phyloP scores from a whole-genome alignment of 92 coral and sea anemone species.

The Hydrozoanthus gracilis region DNA sequence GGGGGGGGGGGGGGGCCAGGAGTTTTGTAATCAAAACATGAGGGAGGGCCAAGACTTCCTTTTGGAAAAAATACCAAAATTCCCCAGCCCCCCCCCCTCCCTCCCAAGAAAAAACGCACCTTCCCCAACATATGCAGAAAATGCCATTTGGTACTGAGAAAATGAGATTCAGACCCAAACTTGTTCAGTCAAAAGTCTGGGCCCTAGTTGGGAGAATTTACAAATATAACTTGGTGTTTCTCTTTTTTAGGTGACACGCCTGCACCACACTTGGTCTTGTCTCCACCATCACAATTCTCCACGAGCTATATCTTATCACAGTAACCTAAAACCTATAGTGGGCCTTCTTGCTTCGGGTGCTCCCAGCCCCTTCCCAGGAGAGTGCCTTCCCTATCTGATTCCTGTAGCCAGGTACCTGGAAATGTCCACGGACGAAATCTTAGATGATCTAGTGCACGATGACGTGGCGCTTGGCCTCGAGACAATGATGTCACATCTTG shows the following conservation, averaged over 20 bases:
- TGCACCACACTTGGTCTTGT: conserved; percentile 95
- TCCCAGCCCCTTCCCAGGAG: conserved; percentile 98
- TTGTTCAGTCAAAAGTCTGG: no score
- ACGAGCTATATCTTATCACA: conserved; percentile 90
- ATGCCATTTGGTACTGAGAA: no score
- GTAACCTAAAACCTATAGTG: conserved; percentile 92
- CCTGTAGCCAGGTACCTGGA: conserved; percentile 88
- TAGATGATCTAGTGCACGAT: conserved; percentile 70
- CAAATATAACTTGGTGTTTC: background rate
- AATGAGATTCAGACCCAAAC: no score
- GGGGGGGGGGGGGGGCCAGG: no score
- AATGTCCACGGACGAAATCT: conserved; percentile 76
- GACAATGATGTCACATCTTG: conserved; percentile 76
- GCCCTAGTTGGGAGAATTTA: no score
- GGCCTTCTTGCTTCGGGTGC: conserved; percentile 92
- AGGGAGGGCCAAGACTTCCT: no score
- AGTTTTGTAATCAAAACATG: no score
- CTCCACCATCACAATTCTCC: conserved; percentile 89
- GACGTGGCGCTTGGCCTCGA: conserved; percentile 79
- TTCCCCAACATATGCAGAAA: no score
- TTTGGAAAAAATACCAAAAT: no score
- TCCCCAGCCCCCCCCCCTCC: no score
- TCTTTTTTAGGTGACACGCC: conserved; percentile 79
- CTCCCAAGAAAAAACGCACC: no score
- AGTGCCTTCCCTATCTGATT: conserved; percentile 91